Percentiles rank a stretch among this genome's conserved stretches.
Conservation (phyloP, 1,140 invertebrate species). For the Zaprionus ornatus region DNA sequence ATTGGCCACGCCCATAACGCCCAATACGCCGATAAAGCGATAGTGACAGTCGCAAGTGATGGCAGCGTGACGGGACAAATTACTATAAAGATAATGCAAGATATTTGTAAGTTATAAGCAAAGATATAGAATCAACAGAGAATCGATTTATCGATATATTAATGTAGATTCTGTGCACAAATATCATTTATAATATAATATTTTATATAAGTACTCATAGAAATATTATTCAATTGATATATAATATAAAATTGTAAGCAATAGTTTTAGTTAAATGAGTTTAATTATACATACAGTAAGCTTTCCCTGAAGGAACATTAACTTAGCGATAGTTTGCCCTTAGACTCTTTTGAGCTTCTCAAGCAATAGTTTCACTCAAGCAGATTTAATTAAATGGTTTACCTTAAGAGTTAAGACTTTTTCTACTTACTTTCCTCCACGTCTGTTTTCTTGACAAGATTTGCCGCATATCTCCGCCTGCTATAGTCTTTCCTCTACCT, state of each 20-base stretch:
- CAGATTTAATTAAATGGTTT: not conserved
- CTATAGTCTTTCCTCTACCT: not conserved
- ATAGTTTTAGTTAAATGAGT: too few species aligned
- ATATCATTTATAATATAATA: too few species aligned
- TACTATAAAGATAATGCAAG: not conserved
- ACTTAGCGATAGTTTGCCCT: not conserved
- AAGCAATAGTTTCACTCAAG: not conserved
- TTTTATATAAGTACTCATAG: too few species aligned
- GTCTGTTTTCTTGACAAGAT: not conserved
- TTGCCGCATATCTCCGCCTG: not conserved
- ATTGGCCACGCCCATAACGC: constrained; percentile 45
- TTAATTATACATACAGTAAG: too few species aligned
- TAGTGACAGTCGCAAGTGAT: constrained; percentile 1
- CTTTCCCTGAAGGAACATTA: too few species aligned
- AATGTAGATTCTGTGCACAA: too few species aligned
- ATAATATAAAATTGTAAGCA: too few species aligned
- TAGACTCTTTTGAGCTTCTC: not conserved
- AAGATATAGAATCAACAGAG: too few species aligned
- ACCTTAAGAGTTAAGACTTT: too few species aligned
- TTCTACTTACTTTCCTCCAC: not conserved
- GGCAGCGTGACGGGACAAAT: constrained; percentile 8
- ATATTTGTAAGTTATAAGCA: too few species aligned
- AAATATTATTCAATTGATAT: too few species aligned
- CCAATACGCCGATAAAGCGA: constrained; percentile 31
- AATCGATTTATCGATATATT: too few species aligned